Conservation (phyloP, 2,888 invertebrate genomes). For the Cacoxenus indagator region DNA sequence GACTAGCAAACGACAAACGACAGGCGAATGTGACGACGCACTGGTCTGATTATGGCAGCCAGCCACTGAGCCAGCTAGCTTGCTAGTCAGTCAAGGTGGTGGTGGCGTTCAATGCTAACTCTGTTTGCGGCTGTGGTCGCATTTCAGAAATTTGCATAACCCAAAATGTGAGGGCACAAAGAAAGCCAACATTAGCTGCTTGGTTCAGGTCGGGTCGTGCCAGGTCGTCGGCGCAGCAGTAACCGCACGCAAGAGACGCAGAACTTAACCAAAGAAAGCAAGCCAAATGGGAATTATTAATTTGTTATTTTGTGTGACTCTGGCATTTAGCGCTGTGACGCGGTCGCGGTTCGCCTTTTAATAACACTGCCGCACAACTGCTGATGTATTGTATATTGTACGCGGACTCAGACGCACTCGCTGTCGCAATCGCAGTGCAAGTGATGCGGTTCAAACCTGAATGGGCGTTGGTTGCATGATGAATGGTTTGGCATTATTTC, state of each 20-base stretch:
- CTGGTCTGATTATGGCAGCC: neutral
- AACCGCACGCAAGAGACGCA: neutral
- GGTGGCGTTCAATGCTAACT: neutral
- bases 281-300: conserved; percentile 13
- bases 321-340: conserved; percentile 31
- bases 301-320: conserved; percentile 20
- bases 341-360: conserved; percentile 16
- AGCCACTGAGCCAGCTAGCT: neutral
- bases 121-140: neutral
- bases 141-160: conserved; percentile 5
- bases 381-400: conserved; percentile 27
- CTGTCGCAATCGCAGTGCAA: neutral
- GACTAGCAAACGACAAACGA: neutral
- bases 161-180: neutral
- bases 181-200: neutral
- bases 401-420: conserved; percentile 5
- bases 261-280: neutral
- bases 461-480: conserved; percentile 15
- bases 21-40: neutral
- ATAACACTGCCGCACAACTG: conserved; percentile 17
- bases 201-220: neutral
- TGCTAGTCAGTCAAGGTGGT: neutral
- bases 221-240: neutral
- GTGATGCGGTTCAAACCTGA: neutral
- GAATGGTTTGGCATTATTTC: conserved; percentile 16